Base-by-base conservation (phyloP, 2,113 vertebrate species). In the Syngnathus typhle region DNA sequence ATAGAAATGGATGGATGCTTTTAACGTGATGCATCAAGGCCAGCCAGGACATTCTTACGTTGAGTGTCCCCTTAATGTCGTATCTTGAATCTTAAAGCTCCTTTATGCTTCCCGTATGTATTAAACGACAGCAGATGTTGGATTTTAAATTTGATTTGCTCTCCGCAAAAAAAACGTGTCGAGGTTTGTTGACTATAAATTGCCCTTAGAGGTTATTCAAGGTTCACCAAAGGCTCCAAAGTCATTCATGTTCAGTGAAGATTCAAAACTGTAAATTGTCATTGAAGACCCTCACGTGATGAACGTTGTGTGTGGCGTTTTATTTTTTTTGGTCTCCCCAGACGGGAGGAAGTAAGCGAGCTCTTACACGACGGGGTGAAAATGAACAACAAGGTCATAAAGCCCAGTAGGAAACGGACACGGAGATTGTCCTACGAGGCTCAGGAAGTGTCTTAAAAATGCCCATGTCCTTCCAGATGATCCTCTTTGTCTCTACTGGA, bases 321-420 rank as follows among this genome's bases (percentile, higher is more conserved):
- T 43, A 13, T 43, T 43, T 43, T 12, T 32, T 32, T 32, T 32
- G 27, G 38, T 38, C 36, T 41, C 3, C 16, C 12, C 58, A 19
- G 18, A 38, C 4, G 27, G 5, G 18, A 38, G 58, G 36, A 37
- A n/a, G 37, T 1, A 2, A n/a, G 38, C 59, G 6, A 4, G 37
- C 37, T 60, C 21, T 60, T 60, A 23, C 59, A 21, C 18, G 9
- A 15, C 37, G 59, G 58, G 37, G 8, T 39, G 21, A 41, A 18
- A 60, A 41, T 41, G 37, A 60, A 60, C 39, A 43, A 61, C 59
- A 41, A 41, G 37, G 59, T 41, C 60, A 61, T 61, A 43, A 61
- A 61, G 44, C 41, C 60, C 39, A 36, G 36, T 18, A 59, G 32
- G 56, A 62, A 62, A 62, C 59, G 19, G 59, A 41, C 59, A n/a